phyloP scores from a whole-genome alignment of 2,113 vertebrate genomes.

The Formicarius rufipectus region DNA sequence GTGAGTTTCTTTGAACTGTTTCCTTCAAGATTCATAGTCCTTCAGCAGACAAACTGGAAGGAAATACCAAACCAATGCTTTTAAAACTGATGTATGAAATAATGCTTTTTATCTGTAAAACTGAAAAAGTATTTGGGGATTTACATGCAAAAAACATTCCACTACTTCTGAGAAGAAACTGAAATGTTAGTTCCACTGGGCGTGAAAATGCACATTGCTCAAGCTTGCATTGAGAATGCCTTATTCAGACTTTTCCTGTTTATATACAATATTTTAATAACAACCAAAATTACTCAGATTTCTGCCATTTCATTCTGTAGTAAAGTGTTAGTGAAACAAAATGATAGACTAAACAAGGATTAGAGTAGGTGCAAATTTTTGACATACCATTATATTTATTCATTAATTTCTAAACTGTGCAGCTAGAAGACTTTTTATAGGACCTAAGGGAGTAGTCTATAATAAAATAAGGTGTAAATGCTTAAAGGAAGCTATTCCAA shows the following conservation, averaged over 20 bases:
- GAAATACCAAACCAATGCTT: conserved; percentile 41
- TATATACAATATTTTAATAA: conserved; percentile 69
- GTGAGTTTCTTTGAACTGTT: conserved; percentile 41
- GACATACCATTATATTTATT: conserved; percentile 24
- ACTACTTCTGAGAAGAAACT: conserved; percentile 44
- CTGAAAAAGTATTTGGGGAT: conserved; percentile 64
- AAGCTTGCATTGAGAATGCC: conserved; percentile 71
- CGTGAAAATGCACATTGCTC: conserved; percentile 59
- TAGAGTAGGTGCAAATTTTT: neutral
- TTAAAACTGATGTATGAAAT: conserved; percentile 27
- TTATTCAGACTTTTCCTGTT: conserved; percentile 69
- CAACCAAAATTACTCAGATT: conserved; percentile 54
- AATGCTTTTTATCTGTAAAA: conserved; percentile 60
- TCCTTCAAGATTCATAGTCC: conserved; percentile 42
- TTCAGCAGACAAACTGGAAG: conserved; percentile 22
- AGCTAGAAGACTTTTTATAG: conserved; percentile 25
- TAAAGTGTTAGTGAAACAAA: neutral
- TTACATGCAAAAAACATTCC: conserved; percentile 67
- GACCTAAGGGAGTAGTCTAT: neutral
- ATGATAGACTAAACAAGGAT: neutral
- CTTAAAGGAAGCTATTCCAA: conserved; percentile 1
- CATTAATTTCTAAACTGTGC: conserved; percentile 34
- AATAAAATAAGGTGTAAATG: conserved; percentile 24
- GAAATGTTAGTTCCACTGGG: conserved; percentile 35
- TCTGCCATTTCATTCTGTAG: conserved; percentile 53